Evolutionary conservation across 1,140 invertebrate species (phyloP).

Genomic region (Aphelinus atriplicis): DNA sequence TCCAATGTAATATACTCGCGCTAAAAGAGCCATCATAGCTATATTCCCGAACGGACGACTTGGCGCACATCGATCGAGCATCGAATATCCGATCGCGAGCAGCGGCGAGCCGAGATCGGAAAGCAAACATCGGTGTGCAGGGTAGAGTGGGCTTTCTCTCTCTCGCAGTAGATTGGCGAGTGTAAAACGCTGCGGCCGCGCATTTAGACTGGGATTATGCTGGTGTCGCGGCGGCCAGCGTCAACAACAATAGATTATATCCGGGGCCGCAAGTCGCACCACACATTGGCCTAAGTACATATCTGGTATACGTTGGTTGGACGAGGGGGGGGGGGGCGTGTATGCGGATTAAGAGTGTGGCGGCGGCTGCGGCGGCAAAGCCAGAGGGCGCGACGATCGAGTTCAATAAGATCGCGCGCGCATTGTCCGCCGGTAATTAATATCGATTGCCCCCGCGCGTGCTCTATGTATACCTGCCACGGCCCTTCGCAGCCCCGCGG

Average conservation of each 20-base stretch:
- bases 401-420: constrained; percentile 63
- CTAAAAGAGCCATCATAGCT: no score
- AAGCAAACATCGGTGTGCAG: neutral
- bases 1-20: no score
- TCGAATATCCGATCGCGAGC: no score
- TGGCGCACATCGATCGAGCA: no score
- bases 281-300: constrained; percentile 42
- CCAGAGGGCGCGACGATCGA: constrained; percentile 54
- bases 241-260: constrained; percentile 67
- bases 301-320: constrained; percentile 35
- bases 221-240: constrained; percentile 59
- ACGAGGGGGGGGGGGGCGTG: constrained; percentile 45
- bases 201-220: no score
- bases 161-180: constrained; percentile 50
- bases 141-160: constrained; percentile 3
- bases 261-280: constrained; percentile 52
- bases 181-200: no score
- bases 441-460: constrained; percentile 60
- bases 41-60: no score
- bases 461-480: constrained; percentile 59
- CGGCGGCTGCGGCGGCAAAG: constrained; percentile 39
- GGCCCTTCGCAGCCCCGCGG: constrained; percentile 47
- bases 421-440: constrained; percentile 67
- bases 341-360: constrained; percentile 54
- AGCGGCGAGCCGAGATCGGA: neutral